Evolutionary conservation across 2,888 invertebrate species (phyloP), one percentile per base, ranked within the genome.

Genomic region (Prenolepis imparis): DNA sequence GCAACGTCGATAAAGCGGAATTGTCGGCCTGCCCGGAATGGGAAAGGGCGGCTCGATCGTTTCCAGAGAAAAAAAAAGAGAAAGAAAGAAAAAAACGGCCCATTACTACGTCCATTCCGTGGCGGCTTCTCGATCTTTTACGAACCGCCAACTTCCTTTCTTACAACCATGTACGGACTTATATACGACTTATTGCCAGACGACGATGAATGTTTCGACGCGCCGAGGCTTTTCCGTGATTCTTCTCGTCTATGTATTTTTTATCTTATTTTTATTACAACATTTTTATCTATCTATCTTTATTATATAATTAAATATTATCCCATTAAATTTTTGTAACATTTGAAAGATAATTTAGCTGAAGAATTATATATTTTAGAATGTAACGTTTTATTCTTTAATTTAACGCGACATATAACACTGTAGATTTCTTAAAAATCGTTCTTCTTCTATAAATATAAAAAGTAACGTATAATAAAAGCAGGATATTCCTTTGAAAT

Each of bases 101-200:
- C 78, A 87, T 89, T 85, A 83, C 78, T 24, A 41, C 70, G 72
- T 41, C 84, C 85, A 84, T 5, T 81, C 86, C 84, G 82, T 89
- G 83, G 36, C 75, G 73, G 87, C 57, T 70, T 66, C 82, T 88
- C 82, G 84, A 89, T 89, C 89, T 86, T 89, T 86, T 84, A 87
- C 84, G 87, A 81, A 52, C 84, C 67, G 41, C 11, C 44, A 64
- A 70, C 67, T 72, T 1, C 28, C 61, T 57, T 52, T 61, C 63
- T 24, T 24, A 64, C 55, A 72, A 28, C 68, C 52, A 52, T 28
- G 48, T 52, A 52, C 21, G n/a, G 57, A 9, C 36, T 24, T 57
- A 32, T 57, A 32, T 18, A 55, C 80, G 77, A 87, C 74, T 86
- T 82, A 89, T 86, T 84, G 82, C 83, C 41, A 74, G 59, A 28